Conservation (phyloP, 1,140 invertebrate genomes). For the Microplitis mediator region DNA sequence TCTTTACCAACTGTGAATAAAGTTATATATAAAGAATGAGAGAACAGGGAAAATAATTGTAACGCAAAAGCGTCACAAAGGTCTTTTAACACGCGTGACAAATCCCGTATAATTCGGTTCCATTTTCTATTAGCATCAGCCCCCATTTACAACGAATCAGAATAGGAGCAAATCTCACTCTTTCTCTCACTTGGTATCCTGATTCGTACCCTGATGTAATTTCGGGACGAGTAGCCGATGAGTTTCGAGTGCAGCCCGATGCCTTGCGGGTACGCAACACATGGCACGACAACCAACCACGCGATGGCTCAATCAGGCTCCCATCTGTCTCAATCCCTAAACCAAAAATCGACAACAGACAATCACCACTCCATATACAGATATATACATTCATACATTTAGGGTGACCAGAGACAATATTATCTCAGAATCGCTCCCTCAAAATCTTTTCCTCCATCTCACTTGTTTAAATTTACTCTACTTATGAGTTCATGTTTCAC, state of each 20-base stretch:
- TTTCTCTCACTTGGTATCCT: neutral
- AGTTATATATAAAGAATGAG: neutral
- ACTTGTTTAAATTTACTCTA: constrained; percentile 2
- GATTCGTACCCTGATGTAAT: constrained; percentile 6
- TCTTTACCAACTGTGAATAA: neutral
- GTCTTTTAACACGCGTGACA: constrained; percentile 16
- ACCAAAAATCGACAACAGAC: constrained; percentile 8
- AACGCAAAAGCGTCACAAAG: constrained; percentile 8
- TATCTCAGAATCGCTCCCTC: constrained; percentile 42
- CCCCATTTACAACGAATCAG: too few relatives aligned
- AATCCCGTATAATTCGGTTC: constrained; percentile 16
- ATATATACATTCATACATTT: neutral
- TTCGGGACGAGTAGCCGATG: neutral
- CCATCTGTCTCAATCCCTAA: constrained; percentile 22
- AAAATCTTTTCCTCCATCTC: constrained; percentile 3
- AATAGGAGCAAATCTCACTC: too few relatives aligned
- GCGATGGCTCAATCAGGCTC: constrained; percentile 26
- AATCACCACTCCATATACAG: constrained; percentile 4
- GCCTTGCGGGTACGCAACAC: constrained; percentile 17
- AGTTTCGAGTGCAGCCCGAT: neutral
- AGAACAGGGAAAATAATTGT: constrained; percentile 12
- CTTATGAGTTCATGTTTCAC: constrained; percentile 28
- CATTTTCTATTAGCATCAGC: neutral
- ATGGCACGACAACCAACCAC: constrained; percentile 18
- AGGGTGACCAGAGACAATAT: constrained; percentile 49